Evolutionary conservation across 2,113 vertebrate species (phyloP).

Genomic region (Syrmaticus mikado): DNA sequence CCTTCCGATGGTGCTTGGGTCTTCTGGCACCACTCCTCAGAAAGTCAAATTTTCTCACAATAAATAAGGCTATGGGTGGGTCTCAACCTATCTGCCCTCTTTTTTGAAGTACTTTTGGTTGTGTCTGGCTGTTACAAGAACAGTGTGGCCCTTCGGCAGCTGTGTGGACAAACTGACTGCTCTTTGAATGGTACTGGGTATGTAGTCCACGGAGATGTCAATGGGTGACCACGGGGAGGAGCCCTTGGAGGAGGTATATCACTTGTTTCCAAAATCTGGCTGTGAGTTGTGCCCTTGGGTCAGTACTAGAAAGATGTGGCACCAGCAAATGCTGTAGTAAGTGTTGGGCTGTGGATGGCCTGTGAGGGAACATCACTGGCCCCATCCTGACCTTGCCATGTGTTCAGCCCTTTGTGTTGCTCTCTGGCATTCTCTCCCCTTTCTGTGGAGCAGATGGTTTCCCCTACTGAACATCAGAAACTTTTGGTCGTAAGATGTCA

Average conservation of each 20-base stretch:
- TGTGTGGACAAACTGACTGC: neutral
- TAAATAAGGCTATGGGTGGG: fast-evolving
- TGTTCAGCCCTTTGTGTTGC: neutral
- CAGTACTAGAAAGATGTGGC: fast-evolving
- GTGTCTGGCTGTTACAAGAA: fast-evolving
- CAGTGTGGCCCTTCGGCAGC: fast-evolving
- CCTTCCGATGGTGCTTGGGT: fast-evolving
- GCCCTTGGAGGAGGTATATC: neutral
- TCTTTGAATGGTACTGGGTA: neutral
- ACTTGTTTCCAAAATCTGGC: neutral
- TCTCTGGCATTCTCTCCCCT: neutral
- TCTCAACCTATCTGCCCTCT: fast-evolving
- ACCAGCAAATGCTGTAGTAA: fast-evolving
- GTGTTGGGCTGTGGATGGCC: fast-evolving
- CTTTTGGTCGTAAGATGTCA: neutral
- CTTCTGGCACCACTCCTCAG: neutral
- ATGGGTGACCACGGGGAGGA: neutral
- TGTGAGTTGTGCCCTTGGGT: neutral
- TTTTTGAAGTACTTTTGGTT: fast-evolving
- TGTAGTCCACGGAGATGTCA: neutral
- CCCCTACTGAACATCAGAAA: neutral
- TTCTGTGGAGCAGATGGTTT: neutral
- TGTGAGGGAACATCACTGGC: fast-evolving
- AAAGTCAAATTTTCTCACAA: neutral
- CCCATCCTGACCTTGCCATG: neutral